A percentile compares a stretch with the other conserved stretches of the same genome.
Evolutionary conservation across 2,888 invertebrate genomes (phyloP).

Genomic region (Drosophila robusta): DNA sequence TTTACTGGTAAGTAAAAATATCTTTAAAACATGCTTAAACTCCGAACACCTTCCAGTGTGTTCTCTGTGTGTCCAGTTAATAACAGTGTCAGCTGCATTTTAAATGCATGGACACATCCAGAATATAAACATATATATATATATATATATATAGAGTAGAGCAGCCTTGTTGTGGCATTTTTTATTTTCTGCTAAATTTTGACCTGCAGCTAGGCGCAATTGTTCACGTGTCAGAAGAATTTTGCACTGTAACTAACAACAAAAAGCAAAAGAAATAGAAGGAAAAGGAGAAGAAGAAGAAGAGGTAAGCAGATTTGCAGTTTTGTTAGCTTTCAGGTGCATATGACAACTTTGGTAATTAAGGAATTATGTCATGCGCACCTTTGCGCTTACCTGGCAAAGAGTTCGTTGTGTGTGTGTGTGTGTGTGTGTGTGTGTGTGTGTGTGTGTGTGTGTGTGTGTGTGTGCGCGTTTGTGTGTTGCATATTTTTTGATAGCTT

Average conservation of each 20-base stretch:
- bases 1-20: background rate
- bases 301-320: background rate
- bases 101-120: background rate
- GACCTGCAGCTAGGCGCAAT: constrained; percentile 8
- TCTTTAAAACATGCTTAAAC: background rate
- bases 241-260: constrained; percentile 9
- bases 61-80: background rate
- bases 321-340: constrained; percentile 39
- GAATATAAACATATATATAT: background rate
- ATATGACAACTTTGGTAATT: constrained; percentile 77
- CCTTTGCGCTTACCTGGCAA: constrained; percentile 32
- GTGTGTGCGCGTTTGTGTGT: background rate
- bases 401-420: constrained; percentile 6
- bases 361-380: constrained; percentile 79
- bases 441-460: background rate
- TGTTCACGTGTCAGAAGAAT: constrained; percentile 38
- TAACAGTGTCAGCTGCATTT: constrained; percentile 1
- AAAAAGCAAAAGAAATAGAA: background rate
- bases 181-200: background rate
- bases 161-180: too few species aligned
- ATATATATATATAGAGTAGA: too few species aligned
- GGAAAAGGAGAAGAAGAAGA: constrained; percentile 3
- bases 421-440: constrained; percentile 1
- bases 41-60: too few species aligned
- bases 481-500: constrained; percentile 51